Conservation (phyloP, 2,888 invertebrate species). For the Choreutis nemorana region DNA sequence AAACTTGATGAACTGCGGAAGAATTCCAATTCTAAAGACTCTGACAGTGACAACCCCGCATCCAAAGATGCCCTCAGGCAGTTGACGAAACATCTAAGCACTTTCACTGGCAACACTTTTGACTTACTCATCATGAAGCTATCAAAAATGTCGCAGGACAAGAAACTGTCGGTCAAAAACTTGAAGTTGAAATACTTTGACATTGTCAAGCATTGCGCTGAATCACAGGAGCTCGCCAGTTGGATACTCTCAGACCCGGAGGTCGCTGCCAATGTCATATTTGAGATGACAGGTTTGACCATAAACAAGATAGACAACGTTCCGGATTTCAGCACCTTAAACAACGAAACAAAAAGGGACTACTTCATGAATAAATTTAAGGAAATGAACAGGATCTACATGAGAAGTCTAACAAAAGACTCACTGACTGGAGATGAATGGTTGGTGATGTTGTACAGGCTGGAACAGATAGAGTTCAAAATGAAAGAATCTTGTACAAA, state of each 20-base stretch:
- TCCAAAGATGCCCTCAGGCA: constrained; percentile 38
- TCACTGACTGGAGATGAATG: constrained; percentile 44
- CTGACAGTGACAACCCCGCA: constrained; percentile 21
- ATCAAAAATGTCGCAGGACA: constrained; percentile 36
- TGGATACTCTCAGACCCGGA: constrained; percentile 46
- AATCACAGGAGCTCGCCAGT: constrained; percentile 33
- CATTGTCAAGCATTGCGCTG: constrained; percentile 36
- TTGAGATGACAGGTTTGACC: constrained; percentile 40
- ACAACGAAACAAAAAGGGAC: constrained; percentile 31
- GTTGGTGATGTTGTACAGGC: constrained; percentile 41
- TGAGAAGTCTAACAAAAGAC: constrained; percentile 44
- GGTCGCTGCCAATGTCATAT: constrained; percentile 36
- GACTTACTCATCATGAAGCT: constrained; percentile 47
- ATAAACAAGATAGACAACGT: constrained; percentile 24
- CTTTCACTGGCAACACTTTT: constrained; percentile 37
- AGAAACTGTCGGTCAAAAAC: constrained; percentile 34
- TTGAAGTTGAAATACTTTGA: constrained; percentile 48
- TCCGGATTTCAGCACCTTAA: constrained; percentile 28
- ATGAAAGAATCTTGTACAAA: constrained; percentile 36
- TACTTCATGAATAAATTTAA: constrained; percentile 38
- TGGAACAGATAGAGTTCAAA: constrained; percentile 40
- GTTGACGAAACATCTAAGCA: constrained; percentile 32
- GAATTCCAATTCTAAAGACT: constrained; percentile 21
- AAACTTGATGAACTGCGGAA: constrained; percentile 36
- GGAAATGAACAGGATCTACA: constrained; percentile 40